Evolutionary conservation across 2,113 vertebrate species (phyloP).

Genomic region (Chionodraco myersi): DNA sequence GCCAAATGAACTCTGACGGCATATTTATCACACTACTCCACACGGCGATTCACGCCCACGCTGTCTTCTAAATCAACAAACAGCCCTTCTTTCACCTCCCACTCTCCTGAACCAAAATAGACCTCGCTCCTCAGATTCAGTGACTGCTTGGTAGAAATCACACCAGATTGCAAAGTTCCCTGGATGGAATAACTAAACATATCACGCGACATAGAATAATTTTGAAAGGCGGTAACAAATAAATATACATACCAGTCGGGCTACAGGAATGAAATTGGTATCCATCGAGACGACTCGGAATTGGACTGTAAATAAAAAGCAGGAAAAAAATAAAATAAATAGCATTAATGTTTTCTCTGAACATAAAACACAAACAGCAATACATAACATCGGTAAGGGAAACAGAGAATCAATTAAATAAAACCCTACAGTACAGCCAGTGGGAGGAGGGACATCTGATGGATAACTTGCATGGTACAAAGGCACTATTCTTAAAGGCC

Average conservation of each 20-base stretch:
- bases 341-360: too few species aligned
- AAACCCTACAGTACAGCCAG: neutral
- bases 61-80: constrained; percentile 73
- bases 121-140: constrained; percentile 55
- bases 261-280: constrained; percentile 60
- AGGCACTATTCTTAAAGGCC: too few species aligned
- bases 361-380: neutral
- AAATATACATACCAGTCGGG: constrained; percentile 64
- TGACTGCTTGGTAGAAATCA: constrained; percentile 42
- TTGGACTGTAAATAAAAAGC: constrained; percentile 62
- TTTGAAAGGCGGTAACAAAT: neutral
- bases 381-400: too few species aligned
- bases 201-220: neutral
- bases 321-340: neutral
- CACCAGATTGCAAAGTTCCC: constrained; percentile 36
- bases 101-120: constrained; percentile 76
- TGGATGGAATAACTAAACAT: neutral
- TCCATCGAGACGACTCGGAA: constrained; percentile 80
- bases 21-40: constrained; percentile 74
- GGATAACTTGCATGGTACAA: neutral
- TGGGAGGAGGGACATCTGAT: too few species aligned
- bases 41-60: constrained; percentile 73
- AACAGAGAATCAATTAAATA: neutral
- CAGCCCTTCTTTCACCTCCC: constrained; percentile 70
- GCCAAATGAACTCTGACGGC: constrained; percentile 78